Conservation (phyloP, 2,113 vertebrate genomes). For the Ictidomys tridecemlineatus region DNA sequence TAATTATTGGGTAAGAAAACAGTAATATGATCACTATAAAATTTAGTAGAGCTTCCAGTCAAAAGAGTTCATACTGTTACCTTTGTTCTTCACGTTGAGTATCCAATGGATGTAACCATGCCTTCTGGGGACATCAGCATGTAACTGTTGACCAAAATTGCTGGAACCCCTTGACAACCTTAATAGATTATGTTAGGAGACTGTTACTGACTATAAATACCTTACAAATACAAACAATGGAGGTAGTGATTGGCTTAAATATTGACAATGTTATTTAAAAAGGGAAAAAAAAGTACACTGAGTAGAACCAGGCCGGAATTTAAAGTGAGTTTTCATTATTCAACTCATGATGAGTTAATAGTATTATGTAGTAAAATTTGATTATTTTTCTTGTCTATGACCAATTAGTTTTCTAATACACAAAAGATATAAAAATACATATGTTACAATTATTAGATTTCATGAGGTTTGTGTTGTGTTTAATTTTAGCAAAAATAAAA, state of each 20-base stretch:
- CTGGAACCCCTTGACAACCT: background rate
- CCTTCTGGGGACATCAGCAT: background rate
- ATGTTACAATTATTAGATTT: background rate
- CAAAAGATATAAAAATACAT: background rate
- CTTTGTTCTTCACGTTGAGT: background rate
- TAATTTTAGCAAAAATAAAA: slow-evolving; percentile 4
- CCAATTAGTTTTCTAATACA: background rate
- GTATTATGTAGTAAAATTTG: background rate
- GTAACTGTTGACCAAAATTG: background rate
- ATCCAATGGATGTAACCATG: background rate
- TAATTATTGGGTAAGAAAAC: background rate
- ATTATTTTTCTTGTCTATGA: background rate
- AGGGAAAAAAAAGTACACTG: background rate
- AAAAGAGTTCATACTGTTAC: background rate
- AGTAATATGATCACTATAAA: background rate
- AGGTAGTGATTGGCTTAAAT: background rate
- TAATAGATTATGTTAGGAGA: background rate
- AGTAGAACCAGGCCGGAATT: background rate
- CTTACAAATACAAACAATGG: background rate
- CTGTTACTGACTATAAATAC: background rate
- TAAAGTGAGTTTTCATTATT: background rate
- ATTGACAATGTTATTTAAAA: background rate
- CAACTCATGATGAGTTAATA: background rate
- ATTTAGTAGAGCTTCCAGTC: background rate
- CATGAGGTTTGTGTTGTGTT: background rate